Percentiles rank a stretch among this genome's conserved stretches.
phyloP scores from a whole-genome alignment of 2,888 invertebrate species.

The Emmelina monodactyla region DNA sequence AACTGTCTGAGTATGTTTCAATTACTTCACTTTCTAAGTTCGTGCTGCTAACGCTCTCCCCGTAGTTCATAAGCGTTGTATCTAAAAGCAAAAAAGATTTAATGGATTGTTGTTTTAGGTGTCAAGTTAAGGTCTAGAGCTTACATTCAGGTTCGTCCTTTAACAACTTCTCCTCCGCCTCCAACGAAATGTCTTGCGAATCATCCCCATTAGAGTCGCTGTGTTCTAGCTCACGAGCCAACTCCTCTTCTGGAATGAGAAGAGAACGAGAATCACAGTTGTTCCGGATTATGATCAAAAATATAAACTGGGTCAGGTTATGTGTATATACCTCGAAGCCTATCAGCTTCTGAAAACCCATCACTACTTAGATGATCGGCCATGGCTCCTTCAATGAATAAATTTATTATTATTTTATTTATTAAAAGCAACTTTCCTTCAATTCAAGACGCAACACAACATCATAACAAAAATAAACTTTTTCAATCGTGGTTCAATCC shows the following conservation, averaged over 20 bases:
- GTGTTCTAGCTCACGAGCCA: constrained; percentile 53
- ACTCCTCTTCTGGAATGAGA: constrained; percentile 53
- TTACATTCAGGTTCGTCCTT: constrained; percentile 60
- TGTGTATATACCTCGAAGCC: constrained; percentile 34
- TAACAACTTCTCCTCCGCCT: constrained; percentile 53
- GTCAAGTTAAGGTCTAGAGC: too few species aligned
- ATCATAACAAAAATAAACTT: too few species aligned
- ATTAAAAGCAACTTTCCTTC: too few species aligned
- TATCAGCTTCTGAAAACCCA: constrained; percentile 43
- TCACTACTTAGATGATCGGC: constrained; percentile 42
- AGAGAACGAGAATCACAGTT: too few species aligned
- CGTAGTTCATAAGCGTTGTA: constrained; percentile 53
- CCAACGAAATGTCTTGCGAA: constrained; percentile 53
- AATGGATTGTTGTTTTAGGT: constrained; percentile 3
- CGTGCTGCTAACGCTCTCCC: constrained; percentile 30
- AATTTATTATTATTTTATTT: too few species aligned
- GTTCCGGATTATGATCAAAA: too few species aligned
- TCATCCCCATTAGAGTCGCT: constrained; percentile 61
- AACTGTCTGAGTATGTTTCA: constrained; percentile 41
- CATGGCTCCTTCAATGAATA: constrained; percentile 30
- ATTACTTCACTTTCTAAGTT: constrained; percentile 37
- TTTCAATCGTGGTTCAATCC: too few species aligned
- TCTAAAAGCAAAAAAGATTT: constrained; percentile 25
- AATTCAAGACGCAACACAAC: too few species aligned
- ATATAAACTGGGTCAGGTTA: too few species aligned